Percentiles rank a stretch among this genome's conserved stretches.
Evolutionary conservation across 2,888 invertebrate genomes (phyloP).

Genomic region (Tipula lateralis): DNA sequence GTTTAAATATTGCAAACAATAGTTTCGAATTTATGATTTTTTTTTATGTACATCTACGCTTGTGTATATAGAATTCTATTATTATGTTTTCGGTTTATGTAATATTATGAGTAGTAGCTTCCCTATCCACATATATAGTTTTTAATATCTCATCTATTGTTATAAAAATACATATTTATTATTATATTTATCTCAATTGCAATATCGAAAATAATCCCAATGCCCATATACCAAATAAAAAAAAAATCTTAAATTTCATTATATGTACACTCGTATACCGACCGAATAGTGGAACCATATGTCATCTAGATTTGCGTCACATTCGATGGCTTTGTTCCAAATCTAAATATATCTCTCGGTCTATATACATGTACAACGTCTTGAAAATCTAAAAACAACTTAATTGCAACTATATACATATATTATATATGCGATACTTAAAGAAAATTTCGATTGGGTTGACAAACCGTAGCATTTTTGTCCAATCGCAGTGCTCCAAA

Average conservation of each 20-base stretch:
- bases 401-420: background rate
- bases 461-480: background rate
- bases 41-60: background rate
- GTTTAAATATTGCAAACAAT: conserved; percentile 15
- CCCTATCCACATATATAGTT: background rate
- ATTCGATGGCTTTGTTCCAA: background rate
- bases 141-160: background rate
- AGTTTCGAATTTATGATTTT: conserved; percentile 3
- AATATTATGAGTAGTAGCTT: background rate
- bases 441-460: background rate
- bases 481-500: background rate
- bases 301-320: conserved; percentile 4
- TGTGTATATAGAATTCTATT: background rate
- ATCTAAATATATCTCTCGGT: background rate
- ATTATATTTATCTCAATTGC: background rate
- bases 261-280: background rate
- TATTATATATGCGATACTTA: too few species aligned
- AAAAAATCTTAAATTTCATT: conserved; percentile 19
- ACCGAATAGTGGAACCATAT: background rate
- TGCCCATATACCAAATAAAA: background rate
- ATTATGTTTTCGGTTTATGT: background rate
- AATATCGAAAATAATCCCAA: background rate
- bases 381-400: background rate
- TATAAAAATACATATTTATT: background rate
- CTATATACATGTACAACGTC: background rate